Conservation (phyloP, 2,888 invertebrate species). For the Hesperia comma region DNA sequence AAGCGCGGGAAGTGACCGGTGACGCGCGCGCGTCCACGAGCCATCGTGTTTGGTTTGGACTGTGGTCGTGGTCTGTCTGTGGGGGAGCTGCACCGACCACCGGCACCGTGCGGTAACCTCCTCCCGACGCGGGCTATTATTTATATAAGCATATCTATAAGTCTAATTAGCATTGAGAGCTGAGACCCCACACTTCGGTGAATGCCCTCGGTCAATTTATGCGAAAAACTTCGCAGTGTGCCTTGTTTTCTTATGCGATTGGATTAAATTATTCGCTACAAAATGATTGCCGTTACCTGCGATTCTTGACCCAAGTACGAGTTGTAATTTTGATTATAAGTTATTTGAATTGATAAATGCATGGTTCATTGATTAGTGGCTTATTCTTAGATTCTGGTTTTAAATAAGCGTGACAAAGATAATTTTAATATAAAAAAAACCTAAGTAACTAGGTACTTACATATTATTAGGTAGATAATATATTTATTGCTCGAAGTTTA, state of each 20-base stretch:
- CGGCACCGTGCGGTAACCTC: conserved; percentile 57
- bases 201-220: conserved; percentile 68
- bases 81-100: background rate
- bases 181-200: conserved; percentile 69
- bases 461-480: too few relatives aligned
- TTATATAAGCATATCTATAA: conserved; percentile 63
- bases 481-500: too few relatives aligned
- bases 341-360: conserved; percentile 6
- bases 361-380: too few relatives aligned
- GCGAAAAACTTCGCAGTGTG: conserved; percentile 36
- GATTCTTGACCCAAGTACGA: conserved; percentile 27
- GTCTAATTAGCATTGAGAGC: conserved; percentile 71
- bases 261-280: conserved; percentile 6
- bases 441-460: too few relatives aligned
- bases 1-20: conserved; percentile 46
- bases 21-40: conserved; percentile 60
- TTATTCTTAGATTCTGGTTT: too few relatives aligned
- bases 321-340: background rate
- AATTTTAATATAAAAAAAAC: too few relatives aligned
- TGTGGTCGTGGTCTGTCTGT: conserved; percentile 50
- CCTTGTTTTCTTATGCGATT: conserved; percentile 13
- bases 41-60: conserved; percentile 68
- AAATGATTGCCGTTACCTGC: conserved; percentile 14
- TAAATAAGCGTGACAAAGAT: too few relatives aligned
- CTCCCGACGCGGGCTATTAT: conserved; percentile 41